Evolutionary conservation across 64 coral and sea anemone genomes (phyloP).

Genomic region (Montipora sp.): DNA sequence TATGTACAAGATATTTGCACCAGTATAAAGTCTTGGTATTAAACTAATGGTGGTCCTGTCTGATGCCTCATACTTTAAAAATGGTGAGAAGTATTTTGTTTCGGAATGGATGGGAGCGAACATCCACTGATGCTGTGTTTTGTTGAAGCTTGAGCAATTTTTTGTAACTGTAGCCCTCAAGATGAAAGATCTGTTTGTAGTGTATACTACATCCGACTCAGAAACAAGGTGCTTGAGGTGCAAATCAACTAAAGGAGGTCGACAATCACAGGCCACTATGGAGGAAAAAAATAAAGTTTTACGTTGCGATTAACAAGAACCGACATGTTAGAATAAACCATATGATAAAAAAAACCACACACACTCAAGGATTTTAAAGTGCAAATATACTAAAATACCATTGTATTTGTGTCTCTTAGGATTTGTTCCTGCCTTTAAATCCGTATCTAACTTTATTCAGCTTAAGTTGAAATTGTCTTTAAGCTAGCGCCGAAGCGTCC

Average conservation of each 20-base stretch:
- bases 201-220: slow-evolving; percentile 5
- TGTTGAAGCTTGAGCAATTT: background rate
- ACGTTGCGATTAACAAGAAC: too few relatives aligned
- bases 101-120: background rate
- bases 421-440: too few relatives aligned
- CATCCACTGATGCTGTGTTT: background rate
- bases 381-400: too few relatives aligned
- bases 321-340: too few relatives aligned
- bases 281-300: background rate
- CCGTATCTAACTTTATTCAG: too few relatives aligned
- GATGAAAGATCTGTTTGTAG: background rate
- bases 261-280: background rate
- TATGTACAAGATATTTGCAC: background rate
- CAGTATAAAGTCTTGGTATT: background rate
- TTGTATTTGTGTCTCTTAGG: too few relatives aligned
- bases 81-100: slow-evolving; percentile 8
- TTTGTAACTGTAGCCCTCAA: background rate
- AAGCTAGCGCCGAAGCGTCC: too few relatives aligned
- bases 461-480: too few relatives aligned
- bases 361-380: too few relatives aligned
- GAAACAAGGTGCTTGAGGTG: background rate
- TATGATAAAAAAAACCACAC: too few relatives aligned
- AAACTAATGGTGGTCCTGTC: background rate
- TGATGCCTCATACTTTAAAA: background rate
- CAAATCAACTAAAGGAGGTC: slow-evolving; percentile 5